A percentile compares a stretch with the other conserved stretches of the same genome.
Conservation (phyloP, 2,888 invertebrate species). For the Lordiphosa andalusiaca region DNA sequence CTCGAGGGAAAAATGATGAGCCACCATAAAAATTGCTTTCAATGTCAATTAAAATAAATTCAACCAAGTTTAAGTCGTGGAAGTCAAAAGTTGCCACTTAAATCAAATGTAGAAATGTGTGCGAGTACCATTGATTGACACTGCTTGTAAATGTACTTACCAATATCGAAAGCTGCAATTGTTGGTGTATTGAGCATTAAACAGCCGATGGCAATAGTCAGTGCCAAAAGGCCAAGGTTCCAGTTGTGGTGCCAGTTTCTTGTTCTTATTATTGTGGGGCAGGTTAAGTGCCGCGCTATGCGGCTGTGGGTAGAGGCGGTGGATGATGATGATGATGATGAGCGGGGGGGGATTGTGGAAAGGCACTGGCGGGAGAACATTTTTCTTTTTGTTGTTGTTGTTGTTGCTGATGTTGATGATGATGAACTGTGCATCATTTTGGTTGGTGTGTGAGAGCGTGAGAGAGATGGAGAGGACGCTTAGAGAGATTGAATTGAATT, state of each 20-base stretch:
- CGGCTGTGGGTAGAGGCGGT: conserved; percentile 26
- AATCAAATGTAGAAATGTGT: conserved; percentile 9
- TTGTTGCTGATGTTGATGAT: conserved; percentile 25
- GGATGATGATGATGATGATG: conserved; percentile 38
- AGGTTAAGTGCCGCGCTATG: conserved; percentile 26
- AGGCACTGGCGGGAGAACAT: conserved; percentile 79
- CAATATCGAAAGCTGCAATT: conserved; percentile 75
- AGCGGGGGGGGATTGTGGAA: conserved; percentile 56
- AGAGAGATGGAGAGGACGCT: conserved; percentile 3
- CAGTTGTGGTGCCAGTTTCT: conserved; percentile 42
- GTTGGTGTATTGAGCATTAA: conserved; percentile 66
- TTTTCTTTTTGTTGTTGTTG: conserved; percentile 36
- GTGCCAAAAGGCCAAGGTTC: conserved; percentile 61
- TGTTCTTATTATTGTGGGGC: conserved; percentile 25
- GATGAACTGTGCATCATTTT: conserved; percentile 50
- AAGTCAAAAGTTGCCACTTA: not conserved
- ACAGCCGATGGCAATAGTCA: conserved; percentile 65
- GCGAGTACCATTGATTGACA: not conserved
- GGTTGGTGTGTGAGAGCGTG: conserved; percentile 11
- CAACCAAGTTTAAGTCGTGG: conserved; percentile 9
- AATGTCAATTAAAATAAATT: conserved; percentile 72
- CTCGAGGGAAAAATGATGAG: conserved; percentile 48
- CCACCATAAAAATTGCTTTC: conserved; percentile 64
- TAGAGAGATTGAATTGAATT: conserved; percentile 3
- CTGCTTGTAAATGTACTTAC: conserved; percentile 52